Percentiles rank a stretch among this genome's conserved stretches.
Evolutionary conservation across 1,140 invertebrate genomes (phyloP).

Genomic region (Drosophila rhopaloa): DNA sequence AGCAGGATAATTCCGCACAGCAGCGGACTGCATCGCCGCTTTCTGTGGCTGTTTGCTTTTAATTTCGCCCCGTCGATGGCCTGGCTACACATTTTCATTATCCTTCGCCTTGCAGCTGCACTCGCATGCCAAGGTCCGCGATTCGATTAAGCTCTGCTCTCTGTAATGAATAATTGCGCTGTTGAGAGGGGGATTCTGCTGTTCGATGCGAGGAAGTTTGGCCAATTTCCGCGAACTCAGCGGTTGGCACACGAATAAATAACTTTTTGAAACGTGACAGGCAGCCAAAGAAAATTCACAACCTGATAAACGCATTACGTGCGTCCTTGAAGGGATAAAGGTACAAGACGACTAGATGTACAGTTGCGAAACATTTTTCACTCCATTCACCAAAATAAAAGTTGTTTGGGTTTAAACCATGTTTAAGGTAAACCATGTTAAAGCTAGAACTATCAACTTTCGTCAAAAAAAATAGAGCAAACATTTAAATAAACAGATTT

Average conservation of each 20-base stretch:
- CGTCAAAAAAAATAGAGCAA: too few species aligned
- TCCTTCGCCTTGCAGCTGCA: conserved; percentile 37
- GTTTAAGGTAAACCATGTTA: too few species aligned
- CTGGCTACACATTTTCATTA: conserved; percentile 67
- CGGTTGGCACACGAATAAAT: conserved; percentile 47
- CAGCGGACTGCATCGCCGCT: conserved; percentile 51
- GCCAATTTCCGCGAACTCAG: conserved; percentile 29
- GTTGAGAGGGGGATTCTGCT: conserved; percentile 17
- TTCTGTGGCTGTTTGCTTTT: conserved; percentile 75
- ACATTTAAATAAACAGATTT: too few species aligned
- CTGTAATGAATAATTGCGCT: conserved; percentile 51
- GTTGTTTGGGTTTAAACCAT: too few species aligned
- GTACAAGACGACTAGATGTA: neutral
- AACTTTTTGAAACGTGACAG: conserved; percentile 63
- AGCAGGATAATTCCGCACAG: conserved; percentile 43
- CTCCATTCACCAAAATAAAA: neutral
- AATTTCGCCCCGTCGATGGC: conserved; percentile 51
- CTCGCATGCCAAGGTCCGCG: conserved; percentile 58
- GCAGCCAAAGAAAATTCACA: conserved; percentile 30
- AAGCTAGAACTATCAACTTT: too few species aligned
- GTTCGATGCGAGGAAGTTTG: neutral
- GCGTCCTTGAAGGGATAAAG: conserved; percentile 26
- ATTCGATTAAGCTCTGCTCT: conserved; percentile 7
- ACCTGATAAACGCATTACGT: conserved; percentile 36
- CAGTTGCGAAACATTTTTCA: conserved; percentile 4